These are phyloP conservation scores for Mimachlamys varia DNA, from an alignment of 2,888 invertebrate species.

Conservation along the genomic window DNA sequence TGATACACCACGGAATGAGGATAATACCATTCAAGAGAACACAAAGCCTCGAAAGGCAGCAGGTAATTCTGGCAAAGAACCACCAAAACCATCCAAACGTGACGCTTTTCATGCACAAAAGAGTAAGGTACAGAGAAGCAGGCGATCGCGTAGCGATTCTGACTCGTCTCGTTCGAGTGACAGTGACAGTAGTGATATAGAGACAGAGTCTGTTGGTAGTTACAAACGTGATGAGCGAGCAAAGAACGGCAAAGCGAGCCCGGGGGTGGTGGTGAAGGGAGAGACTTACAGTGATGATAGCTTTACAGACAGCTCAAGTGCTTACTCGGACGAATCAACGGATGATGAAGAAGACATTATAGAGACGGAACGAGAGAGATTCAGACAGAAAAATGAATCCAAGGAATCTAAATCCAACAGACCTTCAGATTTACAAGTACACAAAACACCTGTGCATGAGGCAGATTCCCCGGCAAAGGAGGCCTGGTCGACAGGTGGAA, in stretches of 20 bases:
- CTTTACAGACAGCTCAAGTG: slow-evolving; percentile 63
- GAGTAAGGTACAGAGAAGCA: slow-evolving; percentile 7
- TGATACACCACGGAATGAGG: slow-evolving; percentile 60
- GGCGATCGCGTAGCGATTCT: slow-evolving; percentile 38
- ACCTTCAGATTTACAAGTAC: slow-evolving; percentile 43
- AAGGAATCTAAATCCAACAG: slow-evolving; percentile 42
- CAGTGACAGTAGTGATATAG: slow-evolving; percentile 56
- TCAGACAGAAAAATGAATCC: slow-evolving; percentile 41
- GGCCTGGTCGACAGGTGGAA: slow-evolving; percentile 38
- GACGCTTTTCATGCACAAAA: slow-evolving; percentile 40
- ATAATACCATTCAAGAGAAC: slow-evolving; percentile 36
- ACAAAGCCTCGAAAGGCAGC: slow-evolving; percentile 44
- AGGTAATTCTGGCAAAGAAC: slow-evolving; percentile 42
- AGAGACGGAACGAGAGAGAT: slow-evolving; percentile 40
- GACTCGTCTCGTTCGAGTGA: slow-evolving; percentile 51
- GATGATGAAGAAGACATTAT: slow-evolving; percentile 47
- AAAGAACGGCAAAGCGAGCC: slow-evolving; percentile 39
- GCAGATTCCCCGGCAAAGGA: slow-evolving; percentile 39
- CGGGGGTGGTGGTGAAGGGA: slow-evolving; percentile 40
- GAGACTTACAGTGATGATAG: slow-evolving; percentile 48
- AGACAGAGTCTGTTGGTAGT: slow-evolving; percentile 39
- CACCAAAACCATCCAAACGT: slow-evolving; percentile 47
- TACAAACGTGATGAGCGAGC: slow-evolving; percentile 38
- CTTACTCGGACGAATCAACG: slow-evolving; percentile 61
- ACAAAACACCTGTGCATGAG: slow-evolving; percentile 56